phyloP scores from a whole-genome alignment of 2,797 vertebrate genomes.

The Tangara arthus region DNA sequence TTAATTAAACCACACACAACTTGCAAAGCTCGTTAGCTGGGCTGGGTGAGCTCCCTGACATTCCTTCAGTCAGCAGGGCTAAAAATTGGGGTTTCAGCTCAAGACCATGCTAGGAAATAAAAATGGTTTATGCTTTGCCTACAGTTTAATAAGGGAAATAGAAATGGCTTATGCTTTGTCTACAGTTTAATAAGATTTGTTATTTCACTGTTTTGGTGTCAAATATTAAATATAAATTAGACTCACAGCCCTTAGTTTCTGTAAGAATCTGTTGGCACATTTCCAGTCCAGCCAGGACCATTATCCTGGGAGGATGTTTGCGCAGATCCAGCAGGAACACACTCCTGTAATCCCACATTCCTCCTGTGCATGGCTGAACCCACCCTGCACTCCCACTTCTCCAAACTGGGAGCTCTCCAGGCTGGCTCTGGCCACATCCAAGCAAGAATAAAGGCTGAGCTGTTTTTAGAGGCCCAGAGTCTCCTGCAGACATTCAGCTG shows the following conservation, averaged over 20 bases:
- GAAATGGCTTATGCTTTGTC: background rate
- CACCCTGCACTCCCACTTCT: background rate
- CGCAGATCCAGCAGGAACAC: background rate
- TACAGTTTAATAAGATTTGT: fast-evolving
- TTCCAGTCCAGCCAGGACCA: background rate
- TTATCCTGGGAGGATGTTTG: fast-evolving
- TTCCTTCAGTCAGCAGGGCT: background rate
- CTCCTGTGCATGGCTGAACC: fast-evolving
- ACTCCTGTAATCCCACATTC: background rate
- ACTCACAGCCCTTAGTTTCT: background rate
- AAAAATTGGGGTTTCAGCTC: background rate
- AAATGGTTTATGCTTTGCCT: background rate
- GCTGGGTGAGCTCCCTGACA: background rate
- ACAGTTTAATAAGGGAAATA: fast-evolving
- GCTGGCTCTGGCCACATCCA: background rate
- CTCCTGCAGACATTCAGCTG: background rate
- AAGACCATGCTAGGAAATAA: background rate
- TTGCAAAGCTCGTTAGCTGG: background rate
- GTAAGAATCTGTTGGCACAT: background rate
- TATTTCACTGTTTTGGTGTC: background rate
- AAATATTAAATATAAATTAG: background rate
- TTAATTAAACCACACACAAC: background rate
- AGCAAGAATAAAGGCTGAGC: background rate
- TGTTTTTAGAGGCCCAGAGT: background rate
- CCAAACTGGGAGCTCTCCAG: background rate